phyloP scores from a whole-genome alignment of 2,888 invertebrate genomes.

The Brachypalpus laphriformis region DNA sequence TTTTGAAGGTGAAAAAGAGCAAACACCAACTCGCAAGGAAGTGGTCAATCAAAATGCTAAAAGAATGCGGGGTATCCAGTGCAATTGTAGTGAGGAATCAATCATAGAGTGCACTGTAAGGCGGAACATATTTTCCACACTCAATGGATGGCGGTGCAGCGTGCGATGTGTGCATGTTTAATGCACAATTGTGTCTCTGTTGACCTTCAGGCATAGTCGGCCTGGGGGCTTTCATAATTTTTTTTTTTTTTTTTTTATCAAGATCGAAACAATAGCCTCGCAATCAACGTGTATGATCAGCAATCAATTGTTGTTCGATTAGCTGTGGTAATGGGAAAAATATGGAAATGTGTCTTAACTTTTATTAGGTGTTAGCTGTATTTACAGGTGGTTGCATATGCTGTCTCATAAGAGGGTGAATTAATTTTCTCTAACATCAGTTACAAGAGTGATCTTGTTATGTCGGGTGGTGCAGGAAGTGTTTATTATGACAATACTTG shows the following conservation, averaged over 20 bases:
- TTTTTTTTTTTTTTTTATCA: slow-evolving; percentile 27
- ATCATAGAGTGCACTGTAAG: slow-evolving; percentile 34
- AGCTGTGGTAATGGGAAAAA: slow-evolving; percentile 39
- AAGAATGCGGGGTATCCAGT: slow-evolving; percentile 56
- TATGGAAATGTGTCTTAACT: slow-evolving; percentile 33
- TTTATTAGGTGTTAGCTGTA: slow-evolving; percentile 3
- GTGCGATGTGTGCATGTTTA: neutral
- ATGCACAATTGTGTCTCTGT: slow-evolving; percentile 4
- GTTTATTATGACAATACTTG: neutral
- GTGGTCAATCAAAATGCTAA: slow-evolving; percentile 60
- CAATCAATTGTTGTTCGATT: slow-evolving; percentile 61
- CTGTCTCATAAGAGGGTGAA: neutral
- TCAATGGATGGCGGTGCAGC: slow-evolving; percentile 3
- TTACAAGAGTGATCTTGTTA: neutral
- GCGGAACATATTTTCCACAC: slow-evolving; percentile 25
- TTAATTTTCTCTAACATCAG: neutral
- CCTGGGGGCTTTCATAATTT: neutral
- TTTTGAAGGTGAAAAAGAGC: slow-evolving; percentile 65
- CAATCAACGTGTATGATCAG: slow-evolving; percentile 39
- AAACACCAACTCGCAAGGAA: slow-evolving; percentile 50
- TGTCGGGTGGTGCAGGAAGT: neutral
- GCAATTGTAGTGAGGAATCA: slow-evolving; percentile 39
- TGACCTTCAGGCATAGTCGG: slow-evolving; percentile 13
- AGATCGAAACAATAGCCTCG: slow-evolving; percentile 60
- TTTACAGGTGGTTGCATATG: slow-evolving; percentile 1